Base-by-base conservation (phyloP, 2,113 vertebrate species). In the Erinaceus europaeus region DNA sequence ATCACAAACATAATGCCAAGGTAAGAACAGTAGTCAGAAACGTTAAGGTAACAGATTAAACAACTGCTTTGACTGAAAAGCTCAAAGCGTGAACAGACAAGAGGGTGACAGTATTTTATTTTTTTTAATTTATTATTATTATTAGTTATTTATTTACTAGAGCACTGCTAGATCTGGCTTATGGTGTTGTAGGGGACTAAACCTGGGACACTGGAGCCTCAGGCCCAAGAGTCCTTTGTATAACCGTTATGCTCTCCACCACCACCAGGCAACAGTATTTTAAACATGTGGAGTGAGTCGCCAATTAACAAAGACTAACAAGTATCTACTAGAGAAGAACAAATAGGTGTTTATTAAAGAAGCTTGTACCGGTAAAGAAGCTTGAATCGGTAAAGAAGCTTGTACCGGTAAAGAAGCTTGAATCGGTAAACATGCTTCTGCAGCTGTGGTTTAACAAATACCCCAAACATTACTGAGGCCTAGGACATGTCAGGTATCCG, bases 1-100 rank as follows among this genome's bases (percentile, higher is more conserved):
- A 90, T 34, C 48, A 34, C 6, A 84, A 59, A 74, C 48, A 67
- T 34, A 57, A 90, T 29, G 52, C 20, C 5, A 86, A 77, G 55
- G 69, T 44, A 13, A 84, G 53, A 71, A 84, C 61, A 17, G 34
- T n/a, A 65, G 62, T 29, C 1, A 1, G 9, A 25, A 74, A 50
- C 38, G 36, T 91, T 36, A 74, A 42, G 38, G 50, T 15, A 53
- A 74, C 78, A 21, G 62, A 32, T 44, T 53, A 72, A 75, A n/a
- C 44, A 87, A 78, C 29, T 53, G 6, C 17, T 42, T n/a, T 9
- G 25, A 62, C 29, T 18, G 36, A n/a, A 73, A 84, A 50, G 9
- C n/a, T 75, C 65, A 36, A 23, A 18, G 13, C 62, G 48, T 14
- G 18, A 23, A 53, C n/a, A n/a, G 52, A 9, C 23, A 53, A 23